Base-by-base conservation (phyloP, 2,888 invertebrate genomes). In the Phaedon cochleariae region DNA sequence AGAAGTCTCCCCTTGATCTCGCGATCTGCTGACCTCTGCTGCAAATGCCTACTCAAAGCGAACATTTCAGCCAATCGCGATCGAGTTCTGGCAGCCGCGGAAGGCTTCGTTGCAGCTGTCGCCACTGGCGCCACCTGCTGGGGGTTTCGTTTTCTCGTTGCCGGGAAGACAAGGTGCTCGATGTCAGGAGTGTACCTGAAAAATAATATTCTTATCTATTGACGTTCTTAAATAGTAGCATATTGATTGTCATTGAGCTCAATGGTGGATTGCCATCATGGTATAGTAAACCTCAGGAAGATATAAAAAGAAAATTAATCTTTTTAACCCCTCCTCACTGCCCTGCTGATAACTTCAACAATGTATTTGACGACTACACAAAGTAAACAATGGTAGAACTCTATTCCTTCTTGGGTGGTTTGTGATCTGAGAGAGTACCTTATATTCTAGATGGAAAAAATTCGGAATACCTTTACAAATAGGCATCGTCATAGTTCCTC, bases 131-230 rank as follows among this genome's bases (percentile, higher is more conserved):
- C 84, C 76, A 85, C 82, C 73, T 81, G 82, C 21, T 80, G 79
- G 69, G 77, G 78, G 46, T 77, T 83, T 54, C 73, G 70, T 73
- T 85, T 85, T 66, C 85, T 81, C 62, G 83, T 82, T 15, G 41
- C 7, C 18, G 86, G 87, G 70, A 87, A 87, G 62, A 87, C 87
- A 70, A 87, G 82, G 75, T 87, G 87, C 74, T 87, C 87, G 76
- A 87, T 87, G 77, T 87, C 87, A 64, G 87, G 84, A 17, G 78
- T 78, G 59, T 78, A 78, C 41, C 75, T 75, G 58, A 3, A 70
- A 26, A 26, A 67, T 17, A 18, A 48, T 45, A 26, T 45, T 4
- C 17, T 15, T 4, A 10, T 45, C 12, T 18, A 45, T 18, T 45
- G 5, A 45, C 45, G n/a, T n/a, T n/a, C n/a, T n/a, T n/a, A n/a